Evolutionary conservation across 1,140 invertebrate genomes (phyloP).

Genomic region (Xylocopa sonorina): DNA sequence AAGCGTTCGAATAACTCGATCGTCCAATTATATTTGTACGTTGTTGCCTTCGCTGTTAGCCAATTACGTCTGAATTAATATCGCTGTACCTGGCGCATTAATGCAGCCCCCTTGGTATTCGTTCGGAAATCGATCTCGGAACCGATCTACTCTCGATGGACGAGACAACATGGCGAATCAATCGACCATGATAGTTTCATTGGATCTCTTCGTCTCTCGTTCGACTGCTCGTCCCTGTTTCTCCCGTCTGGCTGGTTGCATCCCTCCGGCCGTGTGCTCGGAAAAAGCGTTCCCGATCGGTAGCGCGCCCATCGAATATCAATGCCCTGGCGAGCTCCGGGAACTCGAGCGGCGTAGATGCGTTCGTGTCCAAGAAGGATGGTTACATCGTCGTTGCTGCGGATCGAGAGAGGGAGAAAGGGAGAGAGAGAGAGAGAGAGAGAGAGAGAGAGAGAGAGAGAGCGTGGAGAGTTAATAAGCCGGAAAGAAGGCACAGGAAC

Average conservation of each 20-base stretch:
- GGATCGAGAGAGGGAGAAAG: too few relatives aligned
- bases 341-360: slow-evolving; percentile 21
- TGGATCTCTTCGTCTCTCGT: slow-evolving; percentile 19
- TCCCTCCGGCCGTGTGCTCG: slow-evolving; percentile 3
- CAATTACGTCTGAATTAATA: too few relatives aligned
- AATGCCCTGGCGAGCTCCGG: slow-evolving; percentile 43
- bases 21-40: too few relatives aligned
- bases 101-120: slow-evolving; percentile 48
- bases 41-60: too few relatives aligned
- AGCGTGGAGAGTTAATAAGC: slow-evolving; percentile 54
- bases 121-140: slow-evolving; percentile 30
- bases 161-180: slow-evolving; percentile 56
- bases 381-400: slow-evolving; percentile 46
- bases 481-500: slow-evolving; percentile 39
- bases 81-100: not conserved
- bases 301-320: slow-evolving; percentile 59
- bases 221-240: slow-evolving; percentile 20
- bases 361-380: slow-evolving; percentile 47
- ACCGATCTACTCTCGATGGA: slow-evolving; percentile 25
- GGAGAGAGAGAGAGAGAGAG: too few relatives aligned
- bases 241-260: not conserved
- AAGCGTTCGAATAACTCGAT: too few relatives aligned
- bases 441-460: too few relatives aligned
- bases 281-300: slow-evolving; percentile 63
- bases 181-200: slow-evolving; percentile 61